phyloP scores from a whole-genome alignment of 2,797 vertebrate species.

The Pygocentrus nattereri region DNA sequence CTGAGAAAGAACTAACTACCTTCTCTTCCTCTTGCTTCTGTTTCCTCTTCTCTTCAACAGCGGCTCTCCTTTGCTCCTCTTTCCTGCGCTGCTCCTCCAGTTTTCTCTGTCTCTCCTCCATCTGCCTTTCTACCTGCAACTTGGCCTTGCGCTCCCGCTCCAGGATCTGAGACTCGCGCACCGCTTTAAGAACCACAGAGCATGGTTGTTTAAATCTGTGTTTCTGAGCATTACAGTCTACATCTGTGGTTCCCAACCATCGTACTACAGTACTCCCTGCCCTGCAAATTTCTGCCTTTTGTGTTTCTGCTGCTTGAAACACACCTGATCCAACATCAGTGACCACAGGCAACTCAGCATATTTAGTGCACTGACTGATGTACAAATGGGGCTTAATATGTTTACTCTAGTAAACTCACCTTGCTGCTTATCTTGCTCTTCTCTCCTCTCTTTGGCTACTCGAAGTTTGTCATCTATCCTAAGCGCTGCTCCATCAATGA shows the following conservation, averaged over 20 bases:
- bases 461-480: conserved; percentile 91
- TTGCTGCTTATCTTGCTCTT: conserved; percentile 88
- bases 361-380: background rate
- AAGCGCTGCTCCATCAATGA: conserved; percentile 89
- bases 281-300: too few relatives aligned
- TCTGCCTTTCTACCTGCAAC: conserved; percentile 88
- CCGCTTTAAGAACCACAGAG: conserved; percentile 74
- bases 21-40: conserved; percentile 92
- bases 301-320: too few relatives aligned
- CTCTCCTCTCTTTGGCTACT: conserved; percentile 91
- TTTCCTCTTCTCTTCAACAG: conserved; percentile 92
- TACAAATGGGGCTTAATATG: background rate
- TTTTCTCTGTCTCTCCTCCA: conserved; percentile 91
- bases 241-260: too few relatives aligned
- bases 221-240: background rate
- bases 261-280: too few relatives aligned
- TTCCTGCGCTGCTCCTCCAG: conserved; percentile 90
- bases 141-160: conserved; percentile 93
- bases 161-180: conserved; percentile 88
- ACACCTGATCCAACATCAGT: background rate
- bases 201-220: background rate
- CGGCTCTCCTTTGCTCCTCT: conserved; percentile 89
- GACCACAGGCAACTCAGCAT: too few relatives aligned
- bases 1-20: conserved; percentile 68
- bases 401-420: conserved; percentile 76